These are phyloP conservation scores for Capromys pilorides DNA, from an alignment of 2,797 vertebrate species.

Conservation along the genomic window DNA sequence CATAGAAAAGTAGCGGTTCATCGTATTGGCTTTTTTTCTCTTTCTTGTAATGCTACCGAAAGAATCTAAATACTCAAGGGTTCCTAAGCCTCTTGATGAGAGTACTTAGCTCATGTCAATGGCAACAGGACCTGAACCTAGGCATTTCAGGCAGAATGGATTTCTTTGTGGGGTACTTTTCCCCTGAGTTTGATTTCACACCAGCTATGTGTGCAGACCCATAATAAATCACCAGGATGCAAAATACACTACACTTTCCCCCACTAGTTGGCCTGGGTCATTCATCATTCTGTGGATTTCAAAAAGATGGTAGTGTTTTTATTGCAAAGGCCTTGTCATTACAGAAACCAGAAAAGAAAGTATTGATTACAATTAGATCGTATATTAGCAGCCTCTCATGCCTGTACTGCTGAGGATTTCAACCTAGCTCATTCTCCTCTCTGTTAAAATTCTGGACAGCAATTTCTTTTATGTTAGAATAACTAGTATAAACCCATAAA, in stretches of 20 bases:
- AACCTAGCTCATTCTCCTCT: conserved; percentile 57
- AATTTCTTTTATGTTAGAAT: conserved; percentile 78
- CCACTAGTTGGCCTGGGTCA: conserved; percentile 65
- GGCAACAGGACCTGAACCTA: conserved; percentile 63
- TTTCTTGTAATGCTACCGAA: conserved; percentile 59
- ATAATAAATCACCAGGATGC: conserved; percentile 81
- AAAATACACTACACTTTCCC: conserved; percentile 76
- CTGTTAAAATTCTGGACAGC: conserved; percentile 75
- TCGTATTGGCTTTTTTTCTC: conserved; percentile 59
- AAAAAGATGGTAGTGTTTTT: conserved; percentile 86
- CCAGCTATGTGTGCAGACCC: conserved; percentile 75
- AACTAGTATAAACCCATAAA: conserved; percentile 82
- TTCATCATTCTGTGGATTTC: conserved; percentile 82
- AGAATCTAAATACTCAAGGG: conserved; percentile 68
- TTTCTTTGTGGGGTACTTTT: conserved; percentile 72
- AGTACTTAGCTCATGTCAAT: conserved; percentile 67
- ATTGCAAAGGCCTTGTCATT: conserved; percentile 83
- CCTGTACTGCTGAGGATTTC: conserved; percentile 75
- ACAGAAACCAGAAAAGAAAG: conserved; percentile 82
- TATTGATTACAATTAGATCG: conserved; percentile 81
- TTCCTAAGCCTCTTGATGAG: conserved; percentile 58
- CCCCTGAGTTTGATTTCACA: conserved; percentile 74
- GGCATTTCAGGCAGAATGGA: conserved; percentile 15
- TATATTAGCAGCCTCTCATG: conserved; percentile 79
- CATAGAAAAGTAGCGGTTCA: conserved; percentile 59